Conservation (phyloP, 1,140 invertebrate genomes). For the Drosophila kepulauana region DNA sequence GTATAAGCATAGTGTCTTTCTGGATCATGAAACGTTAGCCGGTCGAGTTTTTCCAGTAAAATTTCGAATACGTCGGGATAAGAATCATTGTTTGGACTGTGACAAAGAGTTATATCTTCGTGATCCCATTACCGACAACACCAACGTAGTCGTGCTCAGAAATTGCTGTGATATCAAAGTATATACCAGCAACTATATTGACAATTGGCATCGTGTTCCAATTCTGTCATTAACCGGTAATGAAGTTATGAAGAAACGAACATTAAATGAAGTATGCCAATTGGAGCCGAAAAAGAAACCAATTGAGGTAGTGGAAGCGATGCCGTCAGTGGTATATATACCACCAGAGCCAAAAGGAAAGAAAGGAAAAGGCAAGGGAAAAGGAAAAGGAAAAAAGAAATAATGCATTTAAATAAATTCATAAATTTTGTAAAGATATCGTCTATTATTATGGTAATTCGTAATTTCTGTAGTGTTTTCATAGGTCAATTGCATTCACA, state of each 20-base stretch:
- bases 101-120: slow-evolving; percentile 36
- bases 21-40: slow-evolving; percentile 49
- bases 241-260: background rate
- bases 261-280: slow-evolving; percentile 38
- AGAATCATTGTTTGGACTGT: slow-evolving; percentile 51
- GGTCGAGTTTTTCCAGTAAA: slow-evolving; percentile 61
- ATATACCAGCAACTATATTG: slow-evolving; percentile 46
- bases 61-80: slow-evolving; percentile 50
- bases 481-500: background rate
- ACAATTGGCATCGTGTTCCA: slow-evolving; percentile 62
- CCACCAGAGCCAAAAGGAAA: background rate
- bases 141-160: slow-evolving; percentile 48
- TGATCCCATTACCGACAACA: slow-evolving; percentile 50
- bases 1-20: slow-evolving; percentile 45
- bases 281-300: slow-evolving; percentile 29
- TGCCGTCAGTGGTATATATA: background rate
- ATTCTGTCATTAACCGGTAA: slow-evolving; percentile 48
- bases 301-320: too few relatives aligned
- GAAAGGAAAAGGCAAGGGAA: slow-evolving; percentile 22
- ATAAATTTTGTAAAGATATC: background rate
- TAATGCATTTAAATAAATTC: slow-evolving; percentile 5
- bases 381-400: slow-evolving; percentile 16
- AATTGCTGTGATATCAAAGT: slow-evolving; percentile 65
- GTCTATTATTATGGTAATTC: background rate
- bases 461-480: background rate